Conservation (phyloP, 2,113 vertebrate species). For the Mungos mungo region DNA sequence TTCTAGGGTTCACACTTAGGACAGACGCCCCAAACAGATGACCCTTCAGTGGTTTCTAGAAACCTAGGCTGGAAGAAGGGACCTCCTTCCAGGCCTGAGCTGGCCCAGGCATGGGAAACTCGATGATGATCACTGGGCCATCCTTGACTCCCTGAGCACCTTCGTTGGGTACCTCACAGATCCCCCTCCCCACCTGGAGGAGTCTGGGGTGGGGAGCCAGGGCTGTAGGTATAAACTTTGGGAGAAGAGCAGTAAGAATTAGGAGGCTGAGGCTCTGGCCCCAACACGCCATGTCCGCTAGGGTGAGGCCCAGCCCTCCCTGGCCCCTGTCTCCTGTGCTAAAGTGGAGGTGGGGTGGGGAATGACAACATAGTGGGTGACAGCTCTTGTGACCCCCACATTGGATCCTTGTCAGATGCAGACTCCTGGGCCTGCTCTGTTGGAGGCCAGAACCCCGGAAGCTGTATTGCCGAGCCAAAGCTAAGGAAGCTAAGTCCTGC, state of each 20-base stretch:
- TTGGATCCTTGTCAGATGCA: background rate
- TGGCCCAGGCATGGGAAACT: background rate
- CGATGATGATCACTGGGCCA: background rate
- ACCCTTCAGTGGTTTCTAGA: background rate
- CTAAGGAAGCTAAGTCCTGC: background rate
- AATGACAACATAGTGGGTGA: background rate
- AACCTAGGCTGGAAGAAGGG: background rate
- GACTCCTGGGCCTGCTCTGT: background rate
- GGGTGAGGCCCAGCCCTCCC: background rate
- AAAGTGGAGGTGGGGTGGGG: too few species aligned
- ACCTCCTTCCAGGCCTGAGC: background rate
- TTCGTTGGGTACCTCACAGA: background rate
- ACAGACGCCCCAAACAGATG: background rate
- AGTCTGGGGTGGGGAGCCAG: background rate
- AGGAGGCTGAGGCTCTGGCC: background rate
- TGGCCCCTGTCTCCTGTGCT: background rate
- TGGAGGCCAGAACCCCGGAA: background rate
- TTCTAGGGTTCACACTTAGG: background rate
- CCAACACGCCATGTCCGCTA: background rate
- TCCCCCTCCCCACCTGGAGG: background rate
- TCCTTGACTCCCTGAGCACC: background rate
- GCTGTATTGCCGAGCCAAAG: too few species aligned
- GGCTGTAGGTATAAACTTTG: background rate
- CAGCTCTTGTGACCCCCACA: background rate
- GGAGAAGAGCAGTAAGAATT: background rate